Base-by-base conservation (phyloP, 2,797 vertebrate species). In the Galago senegalensis region DNA sequence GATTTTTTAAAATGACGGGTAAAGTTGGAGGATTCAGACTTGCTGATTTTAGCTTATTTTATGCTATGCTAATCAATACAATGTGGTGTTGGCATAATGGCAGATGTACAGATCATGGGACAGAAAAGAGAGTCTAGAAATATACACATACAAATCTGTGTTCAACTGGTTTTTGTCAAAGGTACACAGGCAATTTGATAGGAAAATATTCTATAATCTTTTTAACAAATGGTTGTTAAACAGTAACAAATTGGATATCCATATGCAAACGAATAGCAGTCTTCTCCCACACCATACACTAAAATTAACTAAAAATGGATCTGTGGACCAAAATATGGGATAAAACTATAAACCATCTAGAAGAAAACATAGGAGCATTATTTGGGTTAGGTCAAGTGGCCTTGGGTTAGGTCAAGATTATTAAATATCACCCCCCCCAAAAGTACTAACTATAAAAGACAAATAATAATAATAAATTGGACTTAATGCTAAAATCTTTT, bases 41-140 rank as follows among this genome's bases (percentile, higher is more conserved):
- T 87, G 20, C 17, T 85, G 10, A 69, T 58, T 89, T 56, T 80
- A 43, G 23, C 81, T 94, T 89, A 87, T 63, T 94, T 93, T 20
- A 83, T 80, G 25, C 25, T 83, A 46, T 89, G 60, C n/a, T 82
- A 67, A 56, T 29, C 29, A 81, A 4, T 89, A 86, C 8, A 89
- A 21, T 76, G 40, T 76, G 60, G 2, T 23, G 8, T 72, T 80
- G 63, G 21, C 34, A 69, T 73, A 65, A 25, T 76, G 53, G 23
- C 61, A 82, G 23, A 91, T 72, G 31, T 69, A 53, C 7, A 82
- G 18, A 88, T 88, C 40, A 46, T 84, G 27, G 20, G 79, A 53
- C 58, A 83, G 20, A 82, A 85, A n/a, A 92, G 23, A 53, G 40
- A 53, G n/a, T 46, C 23, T 67, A 88, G 34, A 88, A 90, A 29